Evolutionary conservation across 2,888 invertebrate species (phyloP).

Genomic region (Drosophila quasianomalipes): DNA sequence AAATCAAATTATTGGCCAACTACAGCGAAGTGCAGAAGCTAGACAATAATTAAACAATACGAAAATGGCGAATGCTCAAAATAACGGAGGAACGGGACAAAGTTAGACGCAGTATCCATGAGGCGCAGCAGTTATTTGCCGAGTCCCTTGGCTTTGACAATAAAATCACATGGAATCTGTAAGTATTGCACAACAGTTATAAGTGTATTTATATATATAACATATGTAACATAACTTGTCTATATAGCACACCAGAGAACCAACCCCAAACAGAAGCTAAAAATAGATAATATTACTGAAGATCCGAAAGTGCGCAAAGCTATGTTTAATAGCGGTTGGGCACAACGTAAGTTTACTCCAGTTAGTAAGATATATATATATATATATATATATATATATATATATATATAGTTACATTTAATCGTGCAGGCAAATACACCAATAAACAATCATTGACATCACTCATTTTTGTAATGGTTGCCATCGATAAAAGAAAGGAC

Average conservation of each 20-base stretch:
- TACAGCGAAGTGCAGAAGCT: not conserved
- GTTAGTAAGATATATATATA: not conserved
- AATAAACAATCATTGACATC: constrained; percentile 78
- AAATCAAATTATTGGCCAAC: not conserved
- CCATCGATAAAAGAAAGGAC: constrained; percentile 37
- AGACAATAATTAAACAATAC: not conserved
- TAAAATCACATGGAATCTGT: constrained; percentile 77
- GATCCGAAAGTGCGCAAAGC: constrained; percentile 55
- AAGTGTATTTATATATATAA: not conserved
- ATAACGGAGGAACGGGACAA: not conserved
- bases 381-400: not conserved
- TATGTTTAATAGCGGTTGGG: constrained; percentile 76
- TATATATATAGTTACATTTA: not conserved
- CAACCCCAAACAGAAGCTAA: constrained; percentile 54
- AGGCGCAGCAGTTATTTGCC: constrained; percentile 77
- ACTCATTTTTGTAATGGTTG: constrained; percentile 82
- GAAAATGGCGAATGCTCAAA: constrained; percentile 23
- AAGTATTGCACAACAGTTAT: constrained; percentile 35
- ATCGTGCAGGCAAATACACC: constrained; percentile 79
- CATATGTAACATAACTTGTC: not conserved
- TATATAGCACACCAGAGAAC: constrained; percentile 55
- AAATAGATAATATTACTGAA: constrained; percentile 68
- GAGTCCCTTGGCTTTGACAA: constrained; percentile 65
- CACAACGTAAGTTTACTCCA: constrained; percentile 74
- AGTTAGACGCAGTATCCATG: constrained; percentile 37